Percentiles rank a stretch among this genome's conserved stretches.
Evolutionary conservation across 2,888 invertebrate species (phyloP).

Genomic region (Napeogenes inachia): DNA sequence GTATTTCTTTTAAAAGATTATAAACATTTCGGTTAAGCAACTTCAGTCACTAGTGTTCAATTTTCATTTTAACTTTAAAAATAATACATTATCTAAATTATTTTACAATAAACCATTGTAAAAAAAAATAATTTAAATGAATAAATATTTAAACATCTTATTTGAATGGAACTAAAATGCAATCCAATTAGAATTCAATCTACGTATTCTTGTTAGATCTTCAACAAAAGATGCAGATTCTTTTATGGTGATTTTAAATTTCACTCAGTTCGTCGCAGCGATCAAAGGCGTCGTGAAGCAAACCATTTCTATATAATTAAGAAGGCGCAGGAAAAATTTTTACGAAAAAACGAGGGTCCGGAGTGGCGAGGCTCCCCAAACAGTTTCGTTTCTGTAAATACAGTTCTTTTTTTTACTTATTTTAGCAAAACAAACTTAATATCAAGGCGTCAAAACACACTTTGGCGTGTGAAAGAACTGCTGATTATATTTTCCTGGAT

Average conservation of each 20-base stretch:
- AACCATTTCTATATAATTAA: constrained; percentile 77
- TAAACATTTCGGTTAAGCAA: no score
- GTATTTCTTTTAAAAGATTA: no score
- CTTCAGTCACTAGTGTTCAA: no score
- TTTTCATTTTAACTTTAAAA: no score
- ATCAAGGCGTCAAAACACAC: constrained; percentile 37
- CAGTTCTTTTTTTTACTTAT: constrained; percentile 38
- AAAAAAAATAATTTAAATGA: background rate
- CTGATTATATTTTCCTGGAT: constrained; percentile 68
- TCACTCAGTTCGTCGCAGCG: constrained; percentile 43
- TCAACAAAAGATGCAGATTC: constrained; percentile 11
- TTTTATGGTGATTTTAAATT: constrained; percentile 30
- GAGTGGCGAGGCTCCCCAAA: constrained; percentile 65
- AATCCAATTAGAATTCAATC: constrained; percentile 18
- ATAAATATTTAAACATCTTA: constrained; percentile 21
- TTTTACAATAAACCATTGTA: background rate
- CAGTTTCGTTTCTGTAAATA: constrained; percentile 71
- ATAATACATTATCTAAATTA: background rate
- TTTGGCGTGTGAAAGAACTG: constrained; percentile 42
- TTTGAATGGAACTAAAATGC: constrained; percentile 6
- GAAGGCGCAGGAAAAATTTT: constrained; percentile 63
- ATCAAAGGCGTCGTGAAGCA: constrained; percentile 65
- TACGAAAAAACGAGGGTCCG: constrained; percentile 64
- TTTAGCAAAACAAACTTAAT: constrained; percentile 48
- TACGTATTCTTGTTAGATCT: constrained; percentile 7